Evolutionary conservation across 2,797 vertebrate genomes (phyloP).

Genomic region (Poliocrania exsul): DNA sequence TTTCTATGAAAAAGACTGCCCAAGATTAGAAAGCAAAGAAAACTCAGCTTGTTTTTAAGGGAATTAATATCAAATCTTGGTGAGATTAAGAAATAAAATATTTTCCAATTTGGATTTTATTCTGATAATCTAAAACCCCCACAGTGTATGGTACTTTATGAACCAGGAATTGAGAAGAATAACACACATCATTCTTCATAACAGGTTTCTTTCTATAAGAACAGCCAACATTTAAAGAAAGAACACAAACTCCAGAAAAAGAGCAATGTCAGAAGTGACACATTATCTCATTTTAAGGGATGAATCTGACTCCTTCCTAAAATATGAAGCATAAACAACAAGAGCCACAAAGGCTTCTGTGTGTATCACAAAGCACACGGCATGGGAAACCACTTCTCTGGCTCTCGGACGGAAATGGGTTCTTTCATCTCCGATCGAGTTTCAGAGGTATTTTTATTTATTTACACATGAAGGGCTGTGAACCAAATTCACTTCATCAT

Average conservation of each 20-base stretch:
- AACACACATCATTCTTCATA: not conserved
- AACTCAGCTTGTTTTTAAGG: not conserved
- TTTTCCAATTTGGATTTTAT: not conserved
- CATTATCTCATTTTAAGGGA: conserved; percentile 13
- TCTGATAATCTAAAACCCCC: not conserved
- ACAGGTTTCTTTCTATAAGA: not conserved
- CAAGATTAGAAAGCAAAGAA: not conserved
- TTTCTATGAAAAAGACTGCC: not conserved
- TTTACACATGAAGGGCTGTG: not conserved
- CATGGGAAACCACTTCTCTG: conserved; percentile 40
- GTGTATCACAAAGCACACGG: not conserved
- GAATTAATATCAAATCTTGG: not conserved
- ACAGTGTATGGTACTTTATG: not conserved
- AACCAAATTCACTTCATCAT: conserved; percentile 16
- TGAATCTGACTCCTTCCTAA: not conserved
- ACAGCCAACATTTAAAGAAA: not conserved
- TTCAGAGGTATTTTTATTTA: conserved; percentile 42
- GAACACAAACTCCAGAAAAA: not conserved
- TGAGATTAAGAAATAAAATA: not conserved
- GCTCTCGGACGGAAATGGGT: conserved; percentile 20
- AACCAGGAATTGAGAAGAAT: not conserved
- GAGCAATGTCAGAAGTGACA: conserved; percentile 22
- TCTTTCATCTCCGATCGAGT: conserved; percentile 32
- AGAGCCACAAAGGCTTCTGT: conserved; percentile 48
- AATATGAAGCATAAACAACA: conserved; percentile 32